Evolutionary conservation across 2,888 invertebrate genomes (phyloP).

Genomic region (Noctua pronuba): DNA sequence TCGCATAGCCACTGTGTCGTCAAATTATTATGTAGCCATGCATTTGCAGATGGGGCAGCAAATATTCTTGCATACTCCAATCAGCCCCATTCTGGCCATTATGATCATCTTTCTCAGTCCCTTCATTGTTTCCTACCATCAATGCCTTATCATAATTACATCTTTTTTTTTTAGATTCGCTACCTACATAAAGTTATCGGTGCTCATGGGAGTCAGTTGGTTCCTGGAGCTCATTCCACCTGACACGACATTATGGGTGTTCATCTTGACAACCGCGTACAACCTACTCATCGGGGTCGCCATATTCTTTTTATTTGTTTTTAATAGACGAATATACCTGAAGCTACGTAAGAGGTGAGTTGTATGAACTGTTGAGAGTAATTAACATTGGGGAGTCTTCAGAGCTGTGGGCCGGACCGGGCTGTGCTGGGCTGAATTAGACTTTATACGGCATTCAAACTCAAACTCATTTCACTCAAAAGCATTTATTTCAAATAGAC

Average conservation of each 20-base stretch:
- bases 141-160: not conserved
- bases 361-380: not conserved
- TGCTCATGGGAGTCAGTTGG: conserved; percentile 75
- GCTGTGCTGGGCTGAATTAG: no score
- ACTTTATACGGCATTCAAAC: not conserved
- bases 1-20: not conserved
- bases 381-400: not conserved
- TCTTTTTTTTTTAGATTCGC: conserved; percentile 64
- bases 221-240: conserved; percentile 65
- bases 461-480: no score
- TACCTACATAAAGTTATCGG: conserved; percentile 70
- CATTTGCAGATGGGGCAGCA: not conserved
- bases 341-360: conserved; percentile 70
- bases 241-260: conserved; percentile 2
- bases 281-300: conserved; percentile 70
- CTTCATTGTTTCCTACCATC: not conserved
- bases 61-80: not conserved
- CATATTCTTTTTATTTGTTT: conserved; percentile 75
- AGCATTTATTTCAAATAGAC: no score
- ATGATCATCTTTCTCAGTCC: not conserved
- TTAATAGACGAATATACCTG: conserved; percentile 64
- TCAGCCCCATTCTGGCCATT: not conserved
- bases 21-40: not conserved
- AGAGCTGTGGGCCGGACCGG: not conserved
- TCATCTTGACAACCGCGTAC: conserved; percentile 61